Evolutionary conservation across 2,797 vertebrate species (phyloP).

Genomic region (Sorex maritimensis): DNA sequence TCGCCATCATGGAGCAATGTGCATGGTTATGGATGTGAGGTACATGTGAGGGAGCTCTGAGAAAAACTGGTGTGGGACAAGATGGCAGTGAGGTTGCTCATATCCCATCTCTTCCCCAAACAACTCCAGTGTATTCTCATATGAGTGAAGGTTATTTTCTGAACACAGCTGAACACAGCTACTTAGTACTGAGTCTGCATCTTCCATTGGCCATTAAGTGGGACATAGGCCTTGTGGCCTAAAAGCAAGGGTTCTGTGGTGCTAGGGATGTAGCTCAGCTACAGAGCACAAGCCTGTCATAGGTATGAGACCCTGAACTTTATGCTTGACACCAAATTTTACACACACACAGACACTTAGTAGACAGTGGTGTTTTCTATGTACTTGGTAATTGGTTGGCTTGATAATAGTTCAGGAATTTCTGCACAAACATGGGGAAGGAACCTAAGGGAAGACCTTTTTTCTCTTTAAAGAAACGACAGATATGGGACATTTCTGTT

Average conservation of each 20-base stretch:
- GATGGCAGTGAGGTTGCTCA: not conserved
- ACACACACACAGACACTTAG: not conserved
- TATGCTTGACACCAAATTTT: too few relatives aligned
- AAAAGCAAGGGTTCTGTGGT: not conserved
- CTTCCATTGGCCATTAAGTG: not conserved
- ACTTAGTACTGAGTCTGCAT: not conserved
- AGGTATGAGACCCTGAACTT: too few relatives aligned
- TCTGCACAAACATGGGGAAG: not conserved
- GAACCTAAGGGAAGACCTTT: not conserved
- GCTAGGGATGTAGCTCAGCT: too few relatives aligned
- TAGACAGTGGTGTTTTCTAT: not conserved
- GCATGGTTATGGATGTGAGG: not conserved
- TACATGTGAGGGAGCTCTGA: too few relatives aligned
- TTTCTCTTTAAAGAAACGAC: conserved; percentile 68
- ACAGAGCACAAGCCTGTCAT: too few relatives aligned
- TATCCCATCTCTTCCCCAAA: not conserved
- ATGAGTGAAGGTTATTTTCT: not conserved
- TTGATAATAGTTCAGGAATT: not conserved
- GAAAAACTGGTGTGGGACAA: not conserved
- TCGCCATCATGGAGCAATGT: not conserved
- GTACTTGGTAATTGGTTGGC: not conserved
- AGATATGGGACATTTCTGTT: conserved; percentile 58
- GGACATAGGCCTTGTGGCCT: not conserved
- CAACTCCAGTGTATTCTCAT: not conserved
- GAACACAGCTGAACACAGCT: not conserved